phyloP scores from a whole-genome alignment of 2,888 invertebrate genomes.

The Drosophila falleni region DNA sequence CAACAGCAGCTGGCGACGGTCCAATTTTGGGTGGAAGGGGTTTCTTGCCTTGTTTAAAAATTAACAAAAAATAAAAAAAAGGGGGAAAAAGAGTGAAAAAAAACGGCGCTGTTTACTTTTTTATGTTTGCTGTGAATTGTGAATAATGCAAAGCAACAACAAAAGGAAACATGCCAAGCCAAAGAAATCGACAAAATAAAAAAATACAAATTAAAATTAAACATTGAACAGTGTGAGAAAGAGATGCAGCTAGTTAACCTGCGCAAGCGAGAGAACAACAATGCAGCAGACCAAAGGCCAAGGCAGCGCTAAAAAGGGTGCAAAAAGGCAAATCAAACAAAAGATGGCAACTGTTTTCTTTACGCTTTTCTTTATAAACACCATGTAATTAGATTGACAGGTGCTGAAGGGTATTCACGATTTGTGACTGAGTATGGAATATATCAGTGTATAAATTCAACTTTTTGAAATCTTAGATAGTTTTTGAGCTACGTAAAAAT shows the following conservation, averaged over 20 bases:
- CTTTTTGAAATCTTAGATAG: background rate
- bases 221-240: conserved; percentile 51
- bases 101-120: conserved; percentile 47
- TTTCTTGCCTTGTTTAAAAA: conserved; percentile 51
- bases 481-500: background rate
- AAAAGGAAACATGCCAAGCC: conserved; percentile 40
- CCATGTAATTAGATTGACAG: background rate
- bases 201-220: conserved; percentile 56
- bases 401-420: background rate
- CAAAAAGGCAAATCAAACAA: conserved; percentile 61
- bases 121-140: conserved; percentile 40
- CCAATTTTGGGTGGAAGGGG: conserved; percentile 5
- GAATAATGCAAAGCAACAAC: conserved; percentile 63
- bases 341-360: conserved; percentile 40
- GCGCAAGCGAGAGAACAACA: conserved; percentile 13
- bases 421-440: too few relatives aligned
- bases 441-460: background rate
- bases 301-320: conserved; percentile 37
- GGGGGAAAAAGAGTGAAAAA: conserved; percentile 32
- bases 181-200: conserved; percentile 53
- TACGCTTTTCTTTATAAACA: conserved; percentile 11
- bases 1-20: conserved; percentile 54
- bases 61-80: conserved; percentile 26
- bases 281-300: conserved; percentile 12
- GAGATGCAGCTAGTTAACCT: conserved; percentile 18